These are phyloP conservation scores for Leptothorax acervorum DNA, from an alignment of 2,888 invertebrate genomes.

Conservation along the genomic window DNA sequence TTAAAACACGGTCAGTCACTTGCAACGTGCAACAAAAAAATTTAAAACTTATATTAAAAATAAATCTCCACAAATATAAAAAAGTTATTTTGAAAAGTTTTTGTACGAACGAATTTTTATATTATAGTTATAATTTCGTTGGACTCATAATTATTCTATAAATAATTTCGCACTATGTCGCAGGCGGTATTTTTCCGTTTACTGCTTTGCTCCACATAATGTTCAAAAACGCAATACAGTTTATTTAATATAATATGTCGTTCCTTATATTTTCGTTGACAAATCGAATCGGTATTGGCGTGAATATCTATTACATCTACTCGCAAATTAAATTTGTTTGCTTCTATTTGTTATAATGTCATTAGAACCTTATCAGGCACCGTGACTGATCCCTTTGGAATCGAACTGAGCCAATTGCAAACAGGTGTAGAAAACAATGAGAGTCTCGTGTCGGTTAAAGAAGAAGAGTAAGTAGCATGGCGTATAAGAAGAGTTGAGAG, in stretches of 20 bases:
- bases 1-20: neutral
- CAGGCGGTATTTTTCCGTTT: neutral
- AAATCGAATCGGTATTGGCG: neutral
- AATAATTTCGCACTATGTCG: neutral
- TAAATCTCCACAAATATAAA: neutral
- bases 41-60: neutral
- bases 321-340: conserved; percentile 66
- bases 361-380: conserved; percentile 63
- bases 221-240: neutral
- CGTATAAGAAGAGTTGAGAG: conserved; percentile 12
- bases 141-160: neutral
- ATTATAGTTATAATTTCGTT: neutral
- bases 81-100: neutral
- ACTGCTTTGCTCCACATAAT: neutral
- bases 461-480: conserved; percentile 48
- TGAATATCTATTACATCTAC: conserved; percentile 5
- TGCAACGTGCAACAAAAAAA: neutral
- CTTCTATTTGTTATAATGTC: conserved; percentile 63
- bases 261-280: too few species aligned
- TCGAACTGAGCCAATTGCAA: conserved; percentile 68
- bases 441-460: conserved; percentile 62
- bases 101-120: neutral
- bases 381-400: conserved; percentile 56
- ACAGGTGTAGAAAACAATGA: conserved; percentile 74
- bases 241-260: neutral